Base-by-base conservation (phyloP, 2,797 vertebrate species). In the Coendou prehensilis region DNA sequence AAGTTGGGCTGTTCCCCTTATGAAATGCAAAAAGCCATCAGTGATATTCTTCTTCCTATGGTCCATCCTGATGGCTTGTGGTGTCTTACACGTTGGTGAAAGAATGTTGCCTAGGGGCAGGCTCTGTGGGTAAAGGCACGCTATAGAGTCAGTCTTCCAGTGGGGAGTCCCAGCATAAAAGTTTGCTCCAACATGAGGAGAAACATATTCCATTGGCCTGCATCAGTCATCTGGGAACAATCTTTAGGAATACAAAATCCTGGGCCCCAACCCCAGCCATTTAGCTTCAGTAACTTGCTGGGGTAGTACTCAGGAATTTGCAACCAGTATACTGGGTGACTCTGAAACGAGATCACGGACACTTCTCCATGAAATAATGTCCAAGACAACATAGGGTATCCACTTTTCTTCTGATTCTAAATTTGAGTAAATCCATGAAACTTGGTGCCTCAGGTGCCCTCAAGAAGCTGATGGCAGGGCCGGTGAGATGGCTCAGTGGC, bases 11-110 rank as follows among this genome's bases (percentile, higher is more conserved):
- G 59, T 84, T 79, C 5, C 57, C 63, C 45, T 93, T 92, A 63
- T 79, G 76, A 94, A 90, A 86, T 59, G 80, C 92, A 80, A 83
- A 96, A 97, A 76, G 71, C 94, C 93, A 47, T 47, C 79, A 73
- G 7, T 56, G 78, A 76, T 67, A 8, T 9, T 85, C 92, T 95
- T 88, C 80, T 95, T 61, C 63, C 14, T 59, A 54, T 47, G 8
- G 14, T 76, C 92, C 45, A 10, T 50, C 91, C 56, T 79, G 61
- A 50, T 80, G 85, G 73, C 69, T 83, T 97, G 85, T 89, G 85
- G 85, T 61, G 9, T 83, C 93, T 96, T 93, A 96, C 79, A 81
- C 83, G 50, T 79, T 84, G 54, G 82, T 63, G 56, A 88, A 97
- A 87, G 93, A 91, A 96, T 93, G 87, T 88, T 80, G 87, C 87